Conservation (phyloP, 2,113 vertebrate genomes). For the Tonatia bakeri region DNA sequence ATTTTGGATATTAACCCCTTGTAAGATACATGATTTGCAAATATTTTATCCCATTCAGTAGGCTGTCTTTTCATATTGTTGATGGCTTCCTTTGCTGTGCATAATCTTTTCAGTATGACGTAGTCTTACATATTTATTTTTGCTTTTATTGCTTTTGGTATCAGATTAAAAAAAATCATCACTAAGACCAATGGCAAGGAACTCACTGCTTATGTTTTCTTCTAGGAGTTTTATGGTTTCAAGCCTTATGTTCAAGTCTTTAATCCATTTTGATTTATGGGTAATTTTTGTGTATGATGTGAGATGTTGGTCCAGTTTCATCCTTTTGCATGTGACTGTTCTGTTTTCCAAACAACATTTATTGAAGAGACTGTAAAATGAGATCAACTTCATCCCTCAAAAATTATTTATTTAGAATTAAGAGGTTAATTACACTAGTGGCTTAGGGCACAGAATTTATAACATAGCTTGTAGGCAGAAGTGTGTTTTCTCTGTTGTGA, state of each 20-base stretch:
- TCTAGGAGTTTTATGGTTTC: neutral
- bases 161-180: neutral
- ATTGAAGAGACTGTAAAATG: neutral
- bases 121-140: neutral
- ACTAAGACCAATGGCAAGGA: neutral
- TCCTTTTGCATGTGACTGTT: neutral
- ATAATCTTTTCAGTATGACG: neutral
- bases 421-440: neutral
- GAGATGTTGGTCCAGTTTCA: neutral
- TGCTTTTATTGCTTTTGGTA: neutral
- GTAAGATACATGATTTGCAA: neutral
- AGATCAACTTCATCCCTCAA: neutral
- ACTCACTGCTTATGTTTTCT: neutral
- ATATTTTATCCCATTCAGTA: neutral
- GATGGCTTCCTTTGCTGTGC: neutral
- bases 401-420: neutral
- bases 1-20: neutral
- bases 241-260: neutral
- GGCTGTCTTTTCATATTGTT: neutral
- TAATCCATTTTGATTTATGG: neutral
- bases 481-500: neutral
- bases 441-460: neutral
- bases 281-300: neutral
- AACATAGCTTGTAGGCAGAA: neutral
- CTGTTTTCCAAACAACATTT: neutral